Conservation (phyloP, 2,888 invertebrate species). For the Orthosia gothica region DNA sequence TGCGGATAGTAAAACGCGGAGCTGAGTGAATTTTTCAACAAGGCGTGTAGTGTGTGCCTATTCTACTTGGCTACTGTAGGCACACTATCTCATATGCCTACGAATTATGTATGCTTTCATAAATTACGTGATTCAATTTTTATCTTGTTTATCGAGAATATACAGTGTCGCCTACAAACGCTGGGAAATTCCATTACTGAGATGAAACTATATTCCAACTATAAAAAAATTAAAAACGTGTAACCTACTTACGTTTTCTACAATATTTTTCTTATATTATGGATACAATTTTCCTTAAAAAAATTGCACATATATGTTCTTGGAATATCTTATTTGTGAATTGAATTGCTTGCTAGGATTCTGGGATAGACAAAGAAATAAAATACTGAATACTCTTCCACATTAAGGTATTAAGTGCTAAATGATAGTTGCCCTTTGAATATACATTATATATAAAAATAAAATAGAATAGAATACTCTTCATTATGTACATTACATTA, state of each 20-base stretch:
- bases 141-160: constrained; percentile 46
- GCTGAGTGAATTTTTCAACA: constrained; percentile 87
- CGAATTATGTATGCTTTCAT: constrained; percentile 44
- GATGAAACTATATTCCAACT: constrained; percentile 47
- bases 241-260: constrained; percentile 26
- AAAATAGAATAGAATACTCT: no score
- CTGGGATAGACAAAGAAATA: neutral
- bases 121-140: constrained; percentile 57
- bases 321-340: constrained; percentile 1
- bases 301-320: constrained; percentile 3
- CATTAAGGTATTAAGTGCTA: neutral
- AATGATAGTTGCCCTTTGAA: no score
- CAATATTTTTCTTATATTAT: constrained; percentile 10
- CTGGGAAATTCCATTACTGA: constrained; percentile 38
- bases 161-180: constrained; percentile 35
- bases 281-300: constrained; percentile 6
- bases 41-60: constrained; percentile 73
- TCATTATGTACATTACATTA: no score
- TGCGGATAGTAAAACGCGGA: constrained; percentile 83
- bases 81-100: constrained; percentile 31
- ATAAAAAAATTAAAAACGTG: constrained; percentile 33
- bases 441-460: no score
- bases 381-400: neutral
- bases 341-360: neutral
- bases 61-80: constrained; percentile 39